Evolutionary conservation across 2,113 vertebrate genomes (phyloP).

Genomic region (Chroicocephalus ridibundus): DNA sequence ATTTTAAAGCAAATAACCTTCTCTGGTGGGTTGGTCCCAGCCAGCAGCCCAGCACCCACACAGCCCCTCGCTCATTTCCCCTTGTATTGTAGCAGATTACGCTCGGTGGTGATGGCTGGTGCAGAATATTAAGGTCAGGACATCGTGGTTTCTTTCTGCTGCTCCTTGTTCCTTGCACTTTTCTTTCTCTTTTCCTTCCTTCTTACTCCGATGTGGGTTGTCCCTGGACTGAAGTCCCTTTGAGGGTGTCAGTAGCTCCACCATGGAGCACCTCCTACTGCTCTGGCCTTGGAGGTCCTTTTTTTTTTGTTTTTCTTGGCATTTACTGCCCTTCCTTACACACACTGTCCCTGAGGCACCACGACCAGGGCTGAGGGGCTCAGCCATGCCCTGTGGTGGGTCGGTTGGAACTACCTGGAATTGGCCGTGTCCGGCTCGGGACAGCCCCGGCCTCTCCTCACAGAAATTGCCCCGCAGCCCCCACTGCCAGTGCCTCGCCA

Average conservation of each 20-base stretch:
- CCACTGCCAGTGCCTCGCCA: rapidly evolving
- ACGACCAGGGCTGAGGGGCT: not conserved
- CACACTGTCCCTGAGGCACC: not conserved
- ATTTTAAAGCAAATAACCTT: not conserved
- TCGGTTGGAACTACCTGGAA: rapidly evolving
- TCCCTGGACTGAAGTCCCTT: not conserved
- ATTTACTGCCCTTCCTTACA: not conserved
- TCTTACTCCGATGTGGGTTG: not conserved
- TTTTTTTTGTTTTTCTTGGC: not conserved
- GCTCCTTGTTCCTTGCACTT: not conserved
- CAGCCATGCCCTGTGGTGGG: not conserved
- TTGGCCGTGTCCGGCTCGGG: rapidly evolving
- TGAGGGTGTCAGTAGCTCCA: not conserved
- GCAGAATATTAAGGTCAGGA: not conserved
- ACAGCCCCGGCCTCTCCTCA: not conserved
- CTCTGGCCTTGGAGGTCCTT: not conserved
- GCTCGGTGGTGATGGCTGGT: too few relatives aligned
- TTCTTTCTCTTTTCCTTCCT: not conserved
- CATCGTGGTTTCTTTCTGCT: not conserved
- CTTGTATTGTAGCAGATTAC: rapidly evolving
- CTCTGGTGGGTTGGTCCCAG: not conserved
- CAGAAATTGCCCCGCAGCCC: not conserved
- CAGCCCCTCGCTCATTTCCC: rapidly evolving
- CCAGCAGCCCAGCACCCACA: not conserved
- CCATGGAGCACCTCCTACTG: not conserved